Evolutionary conservation across 2,888 invertebrate species (phyloP).

Genomic region (Polyploca ridens): DNA sequence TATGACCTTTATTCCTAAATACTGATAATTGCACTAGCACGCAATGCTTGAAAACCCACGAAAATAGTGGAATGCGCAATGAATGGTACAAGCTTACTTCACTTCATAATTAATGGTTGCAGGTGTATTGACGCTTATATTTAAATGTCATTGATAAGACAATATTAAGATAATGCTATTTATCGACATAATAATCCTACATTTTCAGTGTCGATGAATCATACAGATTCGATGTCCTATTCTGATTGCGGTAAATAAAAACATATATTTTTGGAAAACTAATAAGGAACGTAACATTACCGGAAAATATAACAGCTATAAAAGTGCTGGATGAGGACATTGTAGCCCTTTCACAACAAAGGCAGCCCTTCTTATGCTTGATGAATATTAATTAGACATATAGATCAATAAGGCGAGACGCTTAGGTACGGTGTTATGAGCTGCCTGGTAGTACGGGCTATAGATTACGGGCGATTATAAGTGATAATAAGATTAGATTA

Average conservation of each 20-base stretch:
- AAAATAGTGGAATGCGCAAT: conserved; percentile 21
- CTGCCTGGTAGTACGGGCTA: too few relatives aligned
- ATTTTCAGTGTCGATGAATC: background rate
- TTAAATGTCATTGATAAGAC: background rate
- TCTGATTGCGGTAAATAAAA: background rate
- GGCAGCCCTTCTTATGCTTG: background rate
- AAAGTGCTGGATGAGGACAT: background rate
- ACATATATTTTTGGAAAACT: background rate
- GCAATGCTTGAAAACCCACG: conserved; percentile 17
- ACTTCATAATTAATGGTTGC: conserved; percentile 21
- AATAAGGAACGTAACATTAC: too few relatives aligned
- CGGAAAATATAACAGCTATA: too few relatives aligned
- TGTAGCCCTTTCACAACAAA: conserved; percentile 4
- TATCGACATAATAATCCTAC: background rate
- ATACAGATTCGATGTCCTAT: background rate
- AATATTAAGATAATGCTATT: background rate
- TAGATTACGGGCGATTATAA: background rate
- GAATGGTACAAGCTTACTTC: conserved; percentile 22
- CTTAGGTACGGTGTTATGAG: conserved; percentile 12
- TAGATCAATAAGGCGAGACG: conserved; percentile 11
- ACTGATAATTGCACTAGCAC: conserved; percentile 20
- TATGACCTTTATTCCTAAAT: conserved; percentile 1
- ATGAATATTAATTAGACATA: conserved; percentile 11
- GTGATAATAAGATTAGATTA: background rate
- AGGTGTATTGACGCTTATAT: background rate